These are phyloP conservation scores for Arctia plantaginis DNA, from an alignment of 2,888 invertebrate genomes.

Conservation along the genomic window DNA sequence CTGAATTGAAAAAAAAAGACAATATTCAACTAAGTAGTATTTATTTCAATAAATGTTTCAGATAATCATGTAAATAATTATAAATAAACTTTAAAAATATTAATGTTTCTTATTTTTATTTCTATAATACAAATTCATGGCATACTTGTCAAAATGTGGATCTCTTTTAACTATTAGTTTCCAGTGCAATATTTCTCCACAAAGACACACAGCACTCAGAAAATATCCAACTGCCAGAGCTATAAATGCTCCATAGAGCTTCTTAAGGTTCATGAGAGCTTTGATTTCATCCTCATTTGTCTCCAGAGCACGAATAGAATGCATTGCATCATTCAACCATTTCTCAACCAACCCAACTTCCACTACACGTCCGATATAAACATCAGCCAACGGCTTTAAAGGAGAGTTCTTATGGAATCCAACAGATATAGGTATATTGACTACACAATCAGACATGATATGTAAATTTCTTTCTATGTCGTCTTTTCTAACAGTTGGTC, in stretches of 20 bases:
- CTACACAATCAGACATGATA: constrained; percentile 93
- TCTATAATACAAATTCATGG: constrained; percentile 84
- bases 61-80: constrained; percentile 59
- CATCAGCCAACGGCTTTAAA: constrained; percentile 89
- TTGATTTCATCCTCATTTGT: constrained; percentile 88
- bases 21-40: constrained; percentile 53
- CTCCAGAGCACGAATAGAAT: constrained; percentile 84
- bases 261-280: constrained; percentile 91
- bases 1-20: constrained; percentile 30
- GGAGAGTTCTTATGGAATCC: constrained; percentile 94
- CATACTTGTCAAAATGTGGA: constrained; percentile 91
- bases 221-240: constrained; percentile 90
- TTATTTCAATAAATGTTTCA: constrained; percentile 52
- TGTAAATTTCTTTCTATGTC: constrained; percentile 87
- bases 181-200: constrained; percentile 90
- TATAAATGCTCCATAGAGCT: constrained; percentile 92
- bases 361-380: constrained; percentile 88
- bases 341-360: constrained; percentile 92
- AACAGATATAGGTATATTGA: constrained; percentile 93
- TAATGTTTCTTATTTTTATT: constrained; percentile 75
- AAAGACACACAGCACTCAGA: constrained; percentile 85
- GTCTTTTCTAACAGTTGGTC: constrained; percentile 37
- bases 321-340: constrained; percentile 92
- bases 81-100: constrained; percentile 45
- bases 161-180: constrained; percentile 88